A percentile compares a stretch with the other conserved stretches of the same genome.
These are phyloP conservation scores for Pelosia muscerda DNA, from an alignment of 2,888 invertebrate species.

Conservation along the genomic window DNA sequence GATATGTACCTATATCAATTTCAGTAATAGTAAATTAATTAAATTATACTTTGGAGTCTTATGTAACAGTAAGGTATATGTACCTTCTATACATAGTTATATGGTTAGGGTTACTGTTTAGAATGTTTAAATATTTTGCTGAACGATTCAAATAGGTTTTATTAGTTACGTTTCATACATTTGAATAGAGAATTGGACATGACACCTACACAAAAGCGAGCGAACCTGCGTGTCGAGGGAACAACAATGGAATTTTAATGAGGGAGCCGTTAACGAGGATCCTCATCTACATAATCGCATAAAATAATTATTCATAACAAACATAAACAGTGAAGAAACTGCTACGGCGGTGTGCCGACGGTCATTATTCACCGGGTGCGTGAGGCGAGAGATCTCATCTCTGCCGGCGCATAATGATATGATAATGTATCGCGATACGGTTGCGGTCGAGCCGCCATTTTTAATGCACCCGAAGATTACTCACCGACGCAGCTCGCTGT, in stretches of 20 bases:
- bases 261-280: conserved; percentile 75
- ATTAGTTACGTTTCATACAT: conserved; percentile 17
- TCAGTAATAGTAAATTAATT: neutral
- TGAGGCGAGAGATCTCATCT: conserved; percentile 59
- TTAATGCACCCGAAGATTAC: conserved; percentile 60
- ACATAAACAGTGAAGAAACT: conserved; percentile 68
- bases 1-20: neutral
- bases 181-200: conserved; percentile 61
- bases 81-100: too few relatives aligned
- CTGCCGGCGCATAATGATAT: conserved; percentile 58
- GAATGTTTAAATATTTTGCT: neutral
- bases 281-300: conserved; percentile 81
- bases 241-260: conserved; percentile 83
- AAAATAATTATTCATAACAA: conserved; percentile 78
- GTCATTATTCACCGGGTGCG: conserved; percentile 60
- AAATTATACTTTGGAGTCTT: neutral
- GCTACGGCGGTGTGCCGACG: conserved; percentile 52
- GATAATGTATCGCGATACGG: conserved; percentile 64
- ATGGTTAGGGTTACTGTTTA: too few relatives aligned
- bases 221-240: conserved; percentile 66
- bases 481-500: conserved; percentile 40
- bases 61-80: too few relatives aligned
- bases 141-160: conserved; percentile 22
- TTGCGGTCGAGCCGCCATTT: conserved; percentile 55
- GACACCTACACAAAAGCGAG: conserved; percentile 69